These are phyloP conservation scores for Megathymus violae DNA, from an alignment of 1,140 invertebrate genomes.

Conservation along the genomic window DNA sequence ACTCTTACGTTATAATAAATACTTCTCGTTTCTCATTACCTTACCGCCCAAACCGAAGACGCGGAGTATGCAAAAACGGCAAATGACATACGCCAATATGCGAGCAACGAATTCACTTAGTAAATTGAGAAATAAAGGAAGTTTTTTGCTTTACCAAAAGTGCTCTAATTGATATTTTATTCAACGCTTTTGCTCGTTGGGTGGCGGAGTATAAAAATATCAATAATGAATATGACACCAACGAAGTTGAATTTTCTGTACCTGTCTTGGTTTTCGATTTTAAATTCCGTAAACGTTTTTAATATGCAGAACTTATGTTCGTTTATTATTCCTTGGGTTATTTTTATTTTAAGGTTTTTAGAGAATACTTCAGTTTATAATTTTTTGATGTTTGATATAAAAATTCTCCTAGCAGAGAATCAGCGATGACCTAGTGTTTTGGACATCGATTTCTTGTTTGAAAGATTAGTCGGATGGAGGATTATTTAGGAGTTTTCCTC, in stretches of 20 bases:
- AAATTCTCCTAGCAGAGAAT: too few relatives aligned
- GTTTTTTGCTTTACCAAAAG: slow-evolving; percentile 66
- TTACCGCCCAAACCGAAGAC: slow-evolving; percentile 73
- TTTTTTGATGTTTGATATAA: too few relatives aligned
- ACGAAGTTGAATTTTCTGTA: slow-evolving; percentile 42
- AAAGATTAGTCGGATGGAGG: too few relatives aligned
- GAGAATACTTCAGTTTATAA: too few relatives aligned
- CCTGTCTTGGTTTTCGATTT: slow-evolving; percentile 24
- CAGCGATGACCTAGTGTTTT: too few relatives aligned
- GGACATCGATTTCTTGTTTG: too few relatives aligned
- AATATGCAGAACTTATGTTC: slow-evolving; percentile 30
- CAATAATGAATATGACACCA: slow-evolving; percentile 67
- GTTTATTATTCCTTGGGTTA: slow-evolving; percentile 29
- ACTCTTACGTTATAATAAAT: slow-evolving; percentile 70
- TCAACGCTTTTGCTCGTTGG: slow-evolving; percentile 74
- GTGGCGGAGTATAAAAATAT: slow-evolving; percentile 71
- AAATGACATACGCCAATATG: slow-evolving; percentile 77
- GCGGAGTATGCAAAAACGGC: slow-evolving; percentile 64
- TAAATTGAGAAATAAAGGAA: slow-evolving; percentile 79
- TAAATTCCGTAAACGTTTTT: slow-evolving; percentile 20
- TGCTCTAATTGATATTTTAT: slow-evolving; percentile 81
- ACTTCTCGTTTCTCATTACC: slow-evolving; percentile 75
- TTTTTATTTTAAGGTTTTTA: too few relatives aligned
- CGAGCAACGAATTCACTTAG: slow-evolving; percentile 74
- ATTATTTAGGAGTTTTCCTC: too few relatives aligned